Base-by-base conservation (phyloP, 2,888 invertebrate genomes). In the Drosophila demipolita region DNA sequence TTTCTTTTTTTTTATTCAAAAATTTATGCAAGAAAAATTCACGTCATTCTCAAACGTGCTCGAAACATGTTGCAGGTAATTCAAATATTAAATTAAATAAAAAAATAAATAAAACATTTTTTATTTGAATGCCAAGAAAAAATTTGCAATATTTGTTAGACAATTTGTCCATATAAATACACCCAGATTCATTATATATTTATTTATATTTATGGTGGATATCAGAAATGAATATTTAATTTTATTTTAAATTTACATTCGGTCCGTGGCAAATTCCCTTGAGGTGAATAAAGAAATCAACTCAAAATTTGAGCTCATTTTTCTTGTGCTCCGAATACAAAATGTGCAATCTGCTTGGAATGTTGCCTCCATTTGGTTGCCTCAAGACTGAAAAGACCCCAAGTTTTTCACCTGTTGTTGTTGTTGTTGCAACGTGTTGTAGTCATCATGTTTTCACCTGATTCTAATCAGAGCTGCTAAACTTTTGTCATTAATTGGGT, bases 401-500 rank as follows among this genome's bases (percentile, higher is more conserved):
- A 52, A 26, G 12, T 35, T 75, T 45, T 69, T 42, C 59, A 60
- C 50, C 75, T 74, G 63, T 48, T 65, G 74, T 70, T 58, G 78
- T 65, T 29, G 29, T 49, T 29, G 29, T 49, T 29, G 50, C 33
- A 73, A 68, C 81, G 78, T 66, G 77, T 81, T 77, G 78, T 73
- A 81, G 55, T 33, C 67, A 68, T 60, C 68, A 63, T 66, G 78
- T 81, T 81, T 60, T 40, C 73, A 68, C 65, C 82, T 78, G 78
- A 78, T 78, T 78, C 78, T 81, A 81, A 78, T 78, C 78, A 63
- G 67, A 81, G 82, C 78, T 66, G 78, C 82, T 81, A 81, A 78
- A 81, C 78, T 78, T 78, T 77, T 60, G 78, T 57, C 68, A 73
- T 78, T 78, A 78, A 78, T 78, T 78, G 78, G 78, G 82, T 78